Evolutionary conservation across 92 coral and sea anemone genomes (phyloP), one percentile per base, ranked within the genome.

Genomic region (Paramuricea clavata): DNA sequence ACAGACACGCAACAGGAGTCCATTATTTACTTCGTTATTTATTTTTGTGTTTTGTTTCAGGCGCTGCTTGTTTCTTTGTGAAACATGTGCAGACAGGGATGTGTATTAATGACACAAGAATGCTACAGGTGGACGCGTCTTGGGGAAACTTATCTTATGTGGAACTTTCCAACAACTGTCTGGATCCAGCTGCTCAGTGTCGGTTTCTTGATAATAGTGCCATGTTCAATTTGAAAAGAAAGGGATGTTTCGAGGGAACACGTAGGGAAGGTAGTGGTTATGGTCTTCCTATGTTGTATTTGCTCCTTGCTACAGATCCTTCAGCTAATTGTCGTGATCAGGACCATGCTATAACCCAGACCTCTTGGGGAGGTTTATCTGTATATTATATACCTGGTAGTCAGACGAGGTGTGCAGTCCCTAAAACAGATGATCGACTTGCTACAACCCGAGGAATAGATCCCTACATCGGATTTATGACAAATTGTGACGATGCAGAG

Each of bases 141-240:
- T 70, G 76, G 76, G 76, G 76, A 34, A 5, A n/a, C 13, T 2
- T 73, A 9, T 73, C 49, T 39, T 42, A n/a, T 39, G 57, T 73
- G 0, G 56, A 42, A n/a, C 35, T 73, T 73, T 26, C 28, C 16
- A 42, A 73, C 41, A 33, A n/a, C 30, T 73, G 79, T 73, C 16
- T 39, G 22, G 57, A 73, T 42, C 16, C 49, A n/a, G 79, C 28
- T 73, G 60, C 79, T 19, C 79, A 73, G 79, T 73, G 41, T 42
- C 28, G 57, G 28, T 73, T 67, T 67, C 73, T n/a, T 54, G 62
- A 54, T 13, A 54, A 54, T 21, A 23, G 62, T 19, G 62, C 62
- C 62, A 19, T 54, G 62, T 54, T 54, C 1, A 54, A 54, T 23
- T 19, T 67, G 21, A 67, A 67, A 15, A 30, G 36, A 30, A 1